A percentile compares a stretch with the other conserved stretches of the same genome.
phyloP scores from a whole-genome alignment of 64 coral and sea anemone genomes.

The Cladopsammia gracilis region DNA sequence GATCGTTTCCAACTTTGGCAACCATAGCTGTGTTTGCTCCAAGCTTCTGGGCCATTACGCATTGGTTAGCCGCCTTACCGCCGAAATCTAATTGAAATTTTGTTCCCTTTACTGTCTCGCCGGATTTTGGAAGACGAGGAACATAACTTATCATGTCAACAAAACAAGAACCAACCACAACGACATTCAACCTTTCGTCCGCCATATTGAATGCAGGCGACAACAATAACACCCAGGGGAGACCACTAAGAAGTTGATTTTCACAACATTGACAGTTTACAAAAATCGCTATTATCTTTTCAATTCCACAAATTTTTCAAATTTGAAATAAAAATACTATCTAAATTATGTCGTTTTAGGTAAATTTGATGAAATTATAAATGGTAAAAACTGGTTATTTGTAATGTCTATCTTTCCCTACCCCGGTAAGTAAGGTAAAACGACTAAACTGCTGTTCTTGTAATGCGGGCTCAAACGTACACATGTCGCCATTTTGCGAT shows the following conservation, averaged over 20 bases:
- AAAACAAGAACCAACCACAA: conserved; percentile 92
- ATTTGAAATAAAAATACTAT: too few species aligned
- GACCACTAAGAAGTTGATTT: not conserved
- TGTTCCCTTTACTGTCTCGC: conserved; percentile 81
- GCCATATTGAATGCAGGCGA: not conserved
- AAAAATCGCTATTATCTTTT: too few species aligned
- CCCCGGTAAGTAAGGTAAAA: not conserved
- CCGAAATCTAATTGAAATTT: conserved; percentile 93
- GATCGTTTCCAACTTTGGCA: conserved; percentile 82
- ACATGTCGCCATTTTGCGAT: conserved; percentile 51
- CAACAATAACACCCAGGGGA: not conserved
- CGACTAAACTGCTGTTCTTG: not conserved
- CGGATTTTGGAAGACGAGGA: conserved; percentile 58
- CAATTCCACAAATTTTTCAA: too few species aligned
- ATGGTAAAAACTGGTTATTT: too few species aligned
- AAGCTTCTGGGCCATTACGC: conserved; percentile 92
- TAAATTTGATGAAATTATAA: too few species aligned
- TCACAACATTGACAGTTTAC: too few species aligned
- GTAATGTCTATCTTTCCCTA: not conserved
- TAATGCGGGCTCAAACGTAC: conserved; percentile 1
- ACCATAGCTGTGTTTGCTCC: conserved; percentile 87
- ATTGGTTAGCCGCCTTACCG: conserved; percentile 93
- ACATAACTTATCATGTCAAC: conserved; percentile 88
- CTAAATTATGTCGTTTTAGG: too few species aligned
- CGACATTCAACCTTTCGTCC: conserved; percentile 52